These are phyloP conservation scores for Catocala nupta DNA, from an alignment of 2,888 invertebrate species.

Conservation along the genomic window DNA sequence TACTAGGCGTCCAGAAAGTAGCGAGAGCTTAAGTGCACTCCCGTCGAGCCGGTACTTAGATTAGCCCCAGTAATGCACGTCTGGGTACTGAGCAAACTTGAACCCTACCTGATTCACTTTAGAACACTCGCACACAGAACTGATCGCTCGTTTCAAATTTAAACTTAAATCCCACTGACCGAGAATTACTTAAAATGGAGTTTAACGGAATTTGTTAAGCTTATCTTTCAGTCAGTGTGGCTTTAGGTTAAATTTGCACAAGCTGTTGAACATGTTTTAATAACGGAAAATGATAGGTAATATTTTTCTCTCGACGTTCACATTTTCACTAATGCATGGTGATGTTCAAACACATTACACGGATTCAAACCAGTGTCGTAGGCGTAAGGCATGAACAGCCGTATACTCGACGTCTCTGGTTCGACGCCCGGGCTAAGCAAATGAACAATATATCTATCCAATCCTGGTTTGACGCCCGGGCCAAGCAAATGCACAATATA, in stretches of 20 bases:
- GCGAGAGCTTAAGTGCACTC: slow-evolving; percentile 56
- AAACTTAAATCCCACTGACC: slow-evolving; percentile 22
- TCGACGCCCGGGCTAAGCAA: too few species aligned
- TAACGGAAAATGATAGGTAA: too few species aligned
- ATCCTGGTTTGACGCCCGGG: too few species aligned
- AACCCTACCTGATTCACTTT: slow-evolving; percentile 41
- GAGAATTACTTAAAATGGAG: slow-evolving; percentile 37
- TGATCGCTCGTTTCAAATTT: slow-evolving; percentile 20
- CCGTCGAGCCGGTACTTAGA: slow-evolving; percentile 51
- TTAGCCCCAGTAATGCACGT: slow-evolving; percentile 53
- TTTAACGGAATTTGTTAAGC: slow-evolving; percentile 23
- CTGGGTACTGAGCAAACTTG: slow-evolving; percentile 46
- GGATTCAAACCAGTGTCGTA: too few species aligned
- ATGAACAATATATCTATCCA: too few species aligned
- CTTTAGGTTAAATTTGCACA: slow-evolving; percentile 1
- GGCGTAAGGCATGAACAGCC: too few species aligned
- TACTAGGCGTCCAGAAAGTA: slow-evolving; percentile 53
- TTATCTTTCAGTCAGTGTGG: slow-evolving; percentile 18
- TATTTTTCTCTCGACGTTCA: too few species aligned
- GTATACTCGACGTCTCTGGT: too few species aligned
- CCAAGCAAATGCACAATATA: too few species aligned
- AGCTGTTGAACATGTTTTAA: not conserved
- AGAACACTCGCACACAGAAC: slow-evolving; percentile 23
- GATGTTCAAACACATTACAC: too few species aligned
- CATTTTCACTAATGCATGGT: too few species aligned